phyloP scores from a whole-genome alignment of 2,797 vertebrate genomes.

The Poecile montanus region DNA sequence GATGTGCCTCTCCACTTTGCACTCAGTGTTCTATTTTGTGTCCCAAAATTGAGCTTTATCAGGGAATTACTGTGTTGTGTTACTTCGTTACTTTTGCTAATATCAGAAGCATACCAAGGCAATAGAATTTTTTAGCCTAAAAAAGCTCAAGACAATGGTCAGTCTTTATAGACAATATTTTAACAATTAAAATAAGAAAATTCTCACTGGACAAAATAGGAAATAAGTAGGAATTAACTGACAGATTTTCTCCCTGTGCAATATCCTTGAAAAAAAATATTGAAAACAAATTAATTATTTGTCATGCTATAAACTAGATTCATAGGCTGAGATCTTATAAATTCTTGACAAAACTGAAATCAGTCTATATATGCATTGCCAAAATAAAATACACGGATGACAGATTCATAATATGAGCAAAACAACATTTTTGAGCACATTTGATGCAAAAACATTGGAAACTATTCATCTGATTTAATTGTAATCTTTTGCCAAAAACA shows the following conservation, averaged over 20 bases:
- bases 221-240: neutral
- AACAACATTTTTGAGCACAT: slow-evolving; percentile 62
- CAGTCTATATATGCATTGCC: slow-evolving; percentile 56
- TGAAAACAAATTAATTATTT: slow-evolving; percentile 57
- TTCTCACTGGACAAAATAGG: neutral
- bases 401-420: slow-evolving; percentile 52
- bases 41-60: neutral
- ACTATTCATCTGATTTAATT: slow-evolving; percentile 77
- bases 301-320: slow-evolving; percentile 43
- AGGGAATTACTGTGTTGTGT: neutral
- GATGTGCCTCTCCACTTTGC: neutral
- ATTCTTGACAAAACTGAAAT: slow-evolving; percentile 71
- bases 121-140: neutral
- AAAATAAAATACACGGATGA: slow-evolving; percentile 62
- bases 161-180: neutral
- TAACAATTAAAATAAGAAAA: neutral
- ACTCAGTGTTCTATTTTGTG: neutral
- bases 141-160: neutral
- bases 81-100: neutral
- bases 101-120: neutral
- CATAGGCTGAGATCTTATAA: slow-evolving; percentile 59
- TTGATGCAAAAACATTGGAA: slow-evolving; percentile 72
- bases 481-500: slow-evolving; percentile 74
- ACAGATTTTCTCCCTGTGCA: neutral
- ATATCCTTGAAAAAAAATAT: slow-evolving; percentile 30